A percentile compares a stretch with the other conserved stretches of the same genome.
Evolutionary conservation across 2,888 invertebrate species (phyloP).

Genomic region (Drosophila koepferae): DNA sequence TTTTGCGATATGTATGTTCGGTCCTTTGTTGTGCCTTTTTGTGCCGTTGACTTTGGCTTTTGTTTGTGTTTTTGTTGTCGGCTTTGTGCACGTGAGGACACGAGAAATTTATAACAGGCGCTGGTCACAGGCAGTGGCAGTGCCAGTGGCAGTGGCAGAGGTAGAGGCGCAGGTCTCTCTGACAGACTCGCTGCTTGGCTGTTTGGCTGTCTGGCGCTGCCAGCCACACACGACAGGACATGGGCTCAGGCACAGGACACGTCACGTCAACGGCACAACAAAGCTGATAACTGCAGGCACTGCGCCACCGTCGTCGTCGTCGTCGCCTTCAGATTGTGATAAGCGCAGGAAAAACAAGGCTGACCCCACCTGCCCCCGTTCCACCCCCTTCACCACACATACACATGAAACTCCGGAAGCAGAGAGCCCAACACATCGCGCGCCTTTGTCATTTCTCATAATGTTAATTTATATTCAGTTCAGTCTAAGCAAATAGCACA

Average conservation of each 20-base stretch:
- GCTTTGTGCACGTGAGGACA: conserved; percentile 56
- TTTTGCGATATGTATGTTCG: conserved; percentile 41
- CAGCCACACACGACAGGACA: conserved; percentile 27
- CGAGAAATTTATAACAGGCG: conserved; percentile 52
- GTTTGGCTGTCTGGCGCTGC: conserved; percentile 28
- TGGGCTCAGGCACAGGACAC: conserved; percentile 43
- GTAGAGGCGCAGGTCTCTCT: conserved; percentile 4
- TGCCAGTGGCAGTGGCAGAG: neutral
- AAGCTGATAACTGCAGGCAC: conserved; percentile 64
- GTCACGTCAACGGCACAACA: conserved; percentile 64
- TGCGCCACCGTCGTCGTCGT: conserved; percentile 46
- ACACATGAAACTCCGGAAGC: conserved; percentile 34
- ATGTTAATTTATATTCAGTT: conserved; percentile 80
- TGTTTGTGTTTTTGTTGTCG: conserved; percentile 27
- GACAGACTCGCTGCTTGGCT: neutral
- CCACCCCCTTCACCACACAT: neutral
- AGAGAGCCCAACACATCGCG: conserved; percentile 55
- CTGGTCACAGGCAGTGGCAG: conserved; percentile 17
- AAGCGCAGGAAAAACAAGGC: conserved; percentile 41
- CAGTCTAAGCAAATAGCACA: conserved; percentile 74
- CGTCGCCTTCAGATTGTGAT: conserved; percentile 56
- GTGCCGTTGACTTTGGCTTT: conserved; percentile 49
- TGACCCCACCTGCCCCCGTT: neutral
- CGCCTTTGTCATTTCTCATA: conserved; percentile 78
- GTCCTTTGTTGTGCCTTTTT: conserved; percentile 54